These are phyloP conservation scores for Thinocorus orbignyianus DNA, from an alignment of 2,113 vertebrate species.

Conservation along the genomic window DNA sequence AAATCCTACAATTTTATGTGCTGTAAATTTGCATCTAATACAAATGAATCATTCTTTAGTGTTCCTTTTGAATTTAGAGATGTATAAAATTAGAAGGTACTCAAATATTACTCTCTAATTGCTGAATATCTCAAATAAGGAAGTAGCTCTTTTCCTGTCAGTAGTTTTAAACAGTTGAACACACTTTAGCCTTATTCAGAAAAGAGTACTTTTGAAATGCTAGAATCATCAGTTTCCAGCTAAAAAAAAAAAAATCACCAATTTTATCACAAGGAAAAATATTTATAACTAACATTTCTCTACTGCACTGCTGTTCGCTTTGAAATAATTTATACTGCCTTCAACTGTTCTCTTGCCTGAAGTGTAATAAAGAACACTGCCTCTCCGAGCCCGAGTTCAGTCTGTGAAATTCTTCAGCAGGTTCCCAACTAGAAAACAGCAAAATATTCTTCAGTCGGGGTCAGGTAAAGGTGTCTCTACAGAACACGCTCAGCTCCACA, in stretches of 20 bases:
- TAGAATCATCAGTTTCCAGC: not conserved
- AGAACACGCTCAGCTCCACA: not conserved
- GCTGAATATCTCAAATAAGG: not conserved
- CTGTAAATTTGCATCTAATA: not conserved
- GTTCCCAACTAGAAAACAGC: not conserved
- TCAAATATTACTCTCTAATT: not conserved
- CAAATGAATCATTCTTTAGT: not conserved
- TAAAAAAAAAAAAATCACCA: not conserved
- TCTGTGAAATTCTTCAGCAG: not conserved
- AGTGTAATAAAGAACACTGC: constrained; percentile 31
- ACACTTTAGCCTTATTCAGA: not conserved
- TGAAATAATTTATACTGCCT: constrained; percentile 8
- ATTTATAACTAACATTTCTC: not conserved
- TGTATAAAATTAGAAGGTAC: not conserved
- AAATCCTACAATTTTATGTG: not conserved
- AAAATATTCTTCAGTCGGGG: not conserved
- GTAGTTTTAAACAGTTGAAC: not conserved
- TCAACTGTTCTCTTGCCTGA: not conserved
- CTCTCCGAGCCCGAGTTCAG: not conserved
- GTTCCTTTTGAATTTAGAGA: not conserved
- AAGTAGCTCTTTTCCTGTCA: constrained; percentile 9
- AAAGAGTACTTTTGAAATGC: not conserved
- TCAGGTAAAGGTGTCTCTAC: not conserved
- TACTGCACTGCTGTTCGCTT: not conserved
- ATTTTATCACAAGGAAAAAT: constrained; percentile 1